Conservation (phyloP, 2,888 invertebrate species). For the Blastobasis adustella region DNA sequence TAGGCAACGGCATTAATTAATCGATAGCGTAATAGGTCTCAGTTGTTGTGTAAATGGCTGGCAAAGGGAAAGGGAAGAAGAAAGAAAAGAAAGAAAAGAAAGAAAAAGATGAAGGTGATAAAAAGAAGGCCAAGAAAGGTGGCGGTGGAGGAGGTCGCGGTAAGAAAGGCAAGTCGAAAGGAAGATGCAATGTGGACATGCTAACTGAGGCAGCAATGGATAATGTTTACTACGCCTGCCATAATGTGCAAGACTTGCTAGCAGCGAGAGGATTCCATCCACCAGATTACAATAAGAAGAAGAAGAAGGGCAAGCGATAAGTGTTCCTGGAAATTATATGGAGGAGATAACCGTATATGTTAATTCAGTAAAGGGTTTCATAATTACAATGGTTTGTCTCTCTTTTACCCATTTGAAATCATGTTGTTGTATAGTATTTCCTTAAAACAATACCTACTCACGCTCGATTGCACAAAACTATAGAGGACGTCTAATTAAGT, state of each 20-base stretch:
- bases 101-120: conserved; percentile 36
- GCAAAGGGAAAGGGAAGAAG: conserved; percentile 40
- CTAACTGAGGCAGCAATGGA: conserved; percentile 94
- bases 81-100: conserved; percentile 45
- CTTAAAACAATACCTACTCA: no score
- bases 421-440: no score
- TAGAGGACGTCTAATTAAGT: no score
- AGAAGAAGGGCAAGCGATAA: conserved; percentile 83
- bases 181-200: conserved; percentile 86
- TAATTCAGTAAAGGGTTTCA: neutral
- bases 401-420: no score
- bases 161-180: conserved; percentile 74
- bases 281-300: conserved; percentile 91
- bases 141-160: conserved; percentile 49
- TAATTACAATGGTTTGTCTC: no score
- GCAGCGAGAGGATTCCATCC: conserved; percentile 92
- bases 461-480: no score
- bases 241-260: conserved; percentile 92
- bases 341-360: neutral
- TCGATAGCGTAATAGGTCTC: no score
- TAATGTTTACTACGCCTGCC: conserved; percentile 94
- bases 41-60: conserved; percentile 36
- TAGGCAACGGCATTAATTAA: no score
- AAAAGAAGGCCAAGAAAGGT: conserved; percentile 71
- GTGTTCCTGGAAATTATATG: no score